These are phyloP conservation scores for Pipra filicauda DNA, from an alignment of 2,113 vertebrate species.

Conservation along the genomic window DNA sequence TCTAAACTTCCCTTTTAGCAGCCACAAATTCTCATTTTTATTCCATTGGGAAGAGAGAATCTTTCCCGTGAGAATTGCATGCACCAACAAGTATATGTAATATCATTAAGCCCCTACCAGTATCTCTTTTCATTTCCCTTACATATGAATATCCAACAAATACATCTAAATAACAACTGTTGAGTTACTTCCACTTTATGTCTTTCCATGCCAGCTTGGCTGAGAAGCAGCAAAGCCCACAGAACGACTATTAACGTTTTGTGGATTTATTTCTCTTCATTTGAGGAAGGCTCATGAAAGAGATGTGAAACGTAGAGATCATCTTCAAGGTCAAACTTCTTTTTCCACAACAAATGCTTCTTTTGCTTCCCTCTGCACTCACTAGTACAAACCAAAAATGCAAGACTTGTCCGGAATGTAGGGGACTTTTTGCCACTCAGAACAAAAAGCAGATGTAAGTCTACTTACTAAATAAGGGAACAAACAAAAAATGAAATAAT, in stretches of 20 bases:
- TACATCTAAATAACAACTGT: neutral
- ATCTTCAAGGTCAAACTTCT: neutral
- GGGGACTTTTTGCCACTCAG: neutral
- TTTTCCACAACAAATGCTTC: neutral
- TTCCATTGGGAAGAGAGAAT: neutral
- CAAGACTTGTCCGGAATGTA: neutral
- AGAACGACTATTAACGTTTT: neutral
- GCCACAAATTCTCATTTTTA: neutral
- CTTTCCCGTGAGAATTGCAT: neutral
- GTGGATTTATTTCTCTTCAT: neutral
- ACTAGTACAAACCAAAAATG: neutral
- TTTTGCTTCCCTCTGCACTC: neutral
- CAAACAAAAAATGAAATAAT: neutral
- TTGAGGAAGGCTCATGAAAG: neutral
- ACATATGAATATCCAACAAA: neutral
- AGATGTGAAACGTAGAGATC: neutral
- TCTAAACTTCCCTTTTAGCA: neutral
- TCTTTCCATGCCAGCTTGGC: neutral
- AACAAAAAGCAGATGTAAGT: neutral
- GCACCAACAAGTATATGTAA: neutral
- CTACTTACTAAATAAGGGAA: too few species aligned
- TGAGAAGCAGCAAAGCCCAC: neutral
- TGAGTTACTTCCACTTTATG: neutral
- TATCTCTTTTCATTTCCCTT: neutral
- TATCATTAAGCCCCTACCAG: neutral